Percentiles rank a stretch among this genome's conserved stretches.
Evolutionary conservation across 2,797 vertebrate species (phyloP).

Genomic region (Liasis olivaceus): DNA sequence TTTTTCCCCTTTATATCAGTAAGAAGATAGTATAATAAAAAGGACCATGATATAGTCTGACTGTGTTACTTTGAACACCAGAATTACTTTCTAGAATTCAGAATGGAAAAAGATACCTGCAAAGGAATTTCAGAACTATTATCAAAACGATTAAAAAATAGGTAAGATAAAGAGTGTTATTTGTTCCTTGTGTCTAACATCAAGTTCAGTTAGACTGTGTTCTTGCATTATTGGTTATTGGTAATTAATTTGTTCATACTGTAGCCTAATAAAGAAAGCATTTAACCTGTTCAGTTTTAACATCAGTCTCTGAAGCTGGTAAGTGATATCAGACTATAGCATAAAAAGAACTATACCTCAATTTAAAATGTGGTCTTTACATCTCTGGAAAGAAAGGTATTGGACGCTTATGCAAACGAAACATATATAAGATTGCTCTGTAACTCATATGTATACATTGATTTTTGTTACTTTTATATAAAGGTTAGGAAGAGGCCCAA

Average conservation of each 20-base stretch:
- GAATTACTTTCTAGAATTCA: slow-evolving; percentile 43
- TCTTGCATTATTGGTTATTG: rapidly evolving
- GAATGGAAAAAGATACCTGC: slow-evolving; percentile 28
- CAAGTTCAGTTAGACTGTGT: neutral
- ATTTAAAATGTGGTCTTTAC: neutral
- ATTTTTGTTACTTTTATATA: neutral
- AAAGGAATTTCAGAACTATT: slow-evolving; percentile 15
- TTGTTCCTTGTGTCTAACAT: neutral
- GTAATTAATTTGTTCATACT: neutral
- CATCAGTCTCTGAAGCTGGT: neutral
- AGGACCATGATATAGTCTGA: slow-evolving; percentile 32
- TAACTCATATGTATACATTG: neutral
- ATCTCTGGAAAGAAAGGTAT: neutral
- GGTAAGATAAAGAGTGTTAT: slow-evolving; percentile 40
- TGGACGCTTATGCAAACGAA: neutral
- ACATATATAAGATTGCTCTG: neutral
- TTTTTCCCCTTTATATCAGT: slow-evolving; percentile 57
- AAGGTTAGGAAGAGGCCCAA: neutral
- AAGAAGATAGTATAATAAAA: slow-evolving; percentile 63
- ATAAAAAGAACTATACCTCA: neutral
- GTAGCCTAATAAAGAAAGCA: neutral
- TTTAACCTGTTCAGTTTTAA: neutral
- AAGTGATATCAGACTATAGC: neutral
- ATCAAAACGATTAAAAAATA: slow-evolving; percentile 24
- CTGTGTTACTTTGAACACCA: slow-evolving; percentile 39